phyloP scores from a whole-genome alignment of 2,888 invertebrate genomes.

The Beris chalybata region DNA sequence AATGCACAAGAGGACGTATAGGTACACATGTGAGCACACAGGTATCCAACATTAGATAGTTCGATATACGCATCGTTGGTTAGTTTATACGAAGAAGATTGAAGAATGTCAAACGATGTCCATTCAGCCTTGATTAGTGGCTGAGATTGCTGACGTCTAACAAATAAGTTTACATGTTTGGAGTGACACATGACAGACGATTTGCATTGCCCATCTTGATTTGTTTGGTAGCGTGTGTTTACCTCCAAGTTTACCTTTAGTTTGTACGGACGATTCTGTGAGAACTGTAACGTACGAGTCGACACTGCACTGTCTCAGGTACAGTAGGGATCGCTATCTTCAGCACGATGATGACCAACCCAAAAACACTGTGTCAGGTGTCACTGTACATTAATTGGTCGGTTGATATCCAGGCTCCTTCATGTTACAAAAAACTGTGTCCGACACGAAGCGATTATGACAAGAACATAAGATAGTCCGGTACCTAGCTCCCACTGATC shows the following conservation, averaged over 20 bases:
- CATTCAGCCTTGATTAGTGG: conserved; percentile 34
- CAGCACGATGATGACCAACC: conserved; percentile 1
- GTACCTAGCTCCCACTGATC: background rate
- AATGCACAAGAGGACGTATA: background rate
- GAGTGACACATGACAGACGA: conserved; percentile 37
- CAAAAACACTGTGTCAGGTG: conserved; percentile 19
- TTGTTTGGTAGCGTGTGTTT: background rate
- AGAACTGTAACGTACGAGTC: background rate
- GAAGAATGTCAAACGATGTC: conserved; percentile 33
- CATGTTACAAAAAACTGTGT: background rate
- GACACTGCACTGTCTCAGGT: no score
- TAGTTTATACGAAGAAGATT: conserved; percentile 21
- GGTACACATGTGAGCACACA: conserved; percentile 1
- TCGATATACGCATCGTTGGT: conserved; percentile 20
- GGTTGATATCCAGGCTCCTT: conserved; percentile 14
- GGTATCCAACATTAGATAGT: conserved; percentile 3
- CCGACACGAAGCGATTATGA: conserved; percentile 1
- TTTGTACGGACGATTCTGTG: background rate
- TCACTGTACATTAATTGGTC: conserved; percentile 21
- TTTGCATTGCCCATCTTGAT: conserved; percentile 32
- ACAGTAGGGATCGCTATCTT: background rate
- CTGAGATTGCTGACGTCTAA: conserved; percentile 38
- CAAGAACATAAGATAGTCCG: conserved; percentile 3
- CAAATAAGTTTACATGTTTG: conserved; percentile 38
- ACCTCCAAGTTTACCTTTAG: background rate